A percentile compares a stretch with the other conserved stretches of the same genome.
phyloP scores from a whole-genome alignment of 2,113 vertebrate species.

The Engystomops pustulosus region DNA sequence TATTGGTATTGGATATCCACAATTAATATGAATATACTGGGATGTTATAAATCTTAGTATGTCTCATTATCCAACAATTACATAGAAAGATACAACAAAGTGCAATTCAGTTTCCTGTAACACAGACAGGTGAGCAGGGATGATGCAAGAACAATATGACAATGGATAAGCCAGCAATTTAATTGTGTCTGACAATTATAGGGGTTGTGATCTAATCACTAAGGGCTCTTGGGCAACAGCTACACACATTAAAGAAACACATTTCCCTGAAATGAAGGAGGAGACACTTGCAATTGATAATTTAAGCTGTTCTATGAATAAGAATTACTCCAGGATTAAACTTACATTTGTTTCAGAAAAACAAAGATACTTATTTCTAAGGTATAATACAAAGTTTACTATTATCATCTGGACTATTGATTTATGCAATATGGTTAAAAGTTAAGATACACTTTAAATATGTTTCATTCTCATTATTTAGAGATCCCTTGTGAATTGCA shows the following conservation, averaged over 20 bases:
- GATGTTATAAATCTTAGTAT: background rate
- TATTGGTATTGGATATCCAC: no score
- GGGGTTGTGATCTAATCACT: background rate
- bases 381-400: no score
- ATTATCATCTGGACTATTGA: no score
- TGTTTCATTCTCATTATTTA: no score
- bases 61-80: background rate
- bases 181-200: slow-evolving; percentile 49
- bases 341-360: no score
- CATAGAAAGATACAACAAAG: background rate
- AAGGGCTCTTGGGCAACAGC: background rate
- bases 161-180: slow-evolving; percentile 29
- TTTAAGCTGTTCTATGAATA: background rate
- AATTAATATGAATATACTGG: background rate
- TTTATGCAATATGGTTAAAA: no score
- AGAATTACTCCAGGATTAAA: background rate
- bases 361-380: no score
- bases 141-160: background rate
- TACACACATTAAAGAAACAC: slow-evolving; percentile 7
- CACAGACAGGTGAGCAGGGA: background rate
- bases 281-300: background rate
- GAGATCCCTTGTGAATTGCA: background rate
- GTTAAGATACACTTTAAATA: no score
- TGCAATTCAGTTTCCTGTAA: background rate
- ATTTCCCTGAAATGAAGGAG: background rate